Evolutionary conservation across 2,888 invertebrate genomes (phyloP), one percentile per base, ranked within the genome.

Genomic region (Pollenia griseotomentosa): DNA sequence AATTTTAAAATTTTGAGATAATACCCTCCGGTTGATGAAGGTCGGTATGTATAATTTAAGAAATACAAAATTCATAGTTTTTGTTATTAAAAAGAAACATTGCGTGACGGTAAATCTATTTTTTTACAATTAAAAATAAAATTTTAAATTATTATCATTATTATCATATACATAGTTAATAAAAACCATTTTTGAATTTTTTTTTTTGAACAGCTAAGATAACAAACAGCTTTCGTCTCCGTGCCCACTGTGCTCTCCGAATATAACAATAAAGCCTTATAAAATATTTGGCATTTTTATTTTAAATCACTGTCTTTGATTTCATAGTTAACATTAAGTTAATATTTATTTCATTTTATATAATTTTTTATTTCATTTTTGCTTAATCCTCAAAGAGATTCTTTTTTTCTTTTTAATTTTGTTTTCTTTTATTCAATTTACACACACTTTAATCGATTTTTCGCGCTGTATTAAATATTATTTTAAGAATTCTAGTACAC

Each of bases 381-480:
- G 68, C 40, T 61, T 14, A 33, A 19, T 55, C 33, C 19, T 48
- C 48, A 14, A 57, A 33, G n/a, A 51, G 7, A 40, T 51, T 55
- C 44, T 19, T 23, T 12, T 44, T 53, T 71, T 9, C 2, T 2
- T 23, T 61, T 61, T 16, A 7, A 33, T 10, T 33, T 51, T 48
- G 14, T 2, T 33, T 59, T 19, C 14, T 73, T 68, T 12, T 61
- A 61, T 79, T 70, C 44, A 73, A 63, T 71, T 63, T 59, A 42
- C 65, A 73, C 68, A 79, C 70, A 68, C 19, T 84, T 82, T 87
- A 84, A 87, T 87, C 87, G 87, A 87, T 87, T 87, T 87, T 87
- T 84, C 74, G 87, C 84, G 81, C 78, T 78, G 79, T 87, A 82
- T 82, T 87, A 71, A 83, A 77, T 44, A 83, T 66, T 65, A 83